phyloP scores from a whole-genome alignment of 1,140 invertebrate species.

The Protaetia brevitarsis region DNA sequence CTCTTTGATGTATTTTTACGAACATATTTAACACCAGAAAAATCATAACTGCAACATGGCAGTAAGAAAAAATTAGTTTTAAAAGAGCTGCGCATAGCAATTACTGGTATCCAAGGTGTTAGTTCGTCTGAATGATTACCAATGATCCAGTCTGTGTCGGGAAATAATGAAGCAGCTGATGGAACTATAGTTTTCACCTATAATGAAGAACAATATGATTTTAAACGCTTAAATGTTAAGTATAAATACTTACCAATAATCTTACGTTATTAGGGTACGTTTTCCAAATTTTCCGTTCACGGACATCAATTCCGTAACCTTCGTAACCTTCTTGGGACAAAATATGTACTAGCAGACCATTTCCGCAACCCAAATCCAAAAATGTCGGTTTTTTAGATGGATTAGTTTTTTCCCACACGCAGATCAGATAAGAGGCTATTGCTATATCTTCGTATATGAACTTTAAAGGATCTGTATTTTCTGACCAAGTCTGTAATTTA shows the following conservation, averaged over 20 bases:
- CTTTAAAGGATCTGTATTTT: constrained; percentile 90
- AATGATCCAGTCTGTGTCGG: constrained; percentile 89
- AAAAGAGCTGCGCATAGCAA: constrained; percentile 71
- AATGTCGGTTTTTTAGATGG: constrained; percentile 64
- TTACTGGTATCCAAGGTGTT: constrained; percentile 95
- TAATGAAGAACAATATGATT: neutral
- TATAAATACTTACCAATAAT: constrained; percentile 45
- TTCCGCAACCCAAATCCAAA: constrained; percentile 95
- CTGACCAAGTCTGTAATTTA: constrained; percentile 70
- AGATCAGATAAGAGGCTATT: constrained; percentile 87
- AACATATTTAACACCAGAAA: constrained; percentile 81
- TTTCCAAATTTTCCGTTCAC: constrained; percentile 88
- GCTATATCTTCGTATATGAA: constrained; percentile 96
- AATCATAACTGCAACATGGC: constrained; percentile 92
- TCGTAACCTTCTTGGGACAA: constrained; percentile 76
- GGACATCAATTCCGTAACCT: constrained; percentile 89
- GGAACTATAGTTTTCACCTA: constrained; percentile 45
- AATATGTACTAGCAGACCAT: constrained; percentile 91
- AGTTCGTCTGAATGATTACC: constrained; percentile 99
- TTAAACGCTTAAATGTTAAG: neutral
- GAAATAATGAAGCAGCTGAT: constrained; percentile 63
- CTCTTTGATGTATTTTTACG: constrained; percentile 63
- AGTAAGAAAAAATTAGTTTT: constrained; percentile 82
- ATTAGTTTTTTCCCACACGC: constrained; percentile 67
- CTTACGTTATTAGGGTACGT: constrained; percentile 60